phyloP scores from a whole-genome alignment of 2,888 invertebrate species.

The Enchytraeus crypticus region DNA sequence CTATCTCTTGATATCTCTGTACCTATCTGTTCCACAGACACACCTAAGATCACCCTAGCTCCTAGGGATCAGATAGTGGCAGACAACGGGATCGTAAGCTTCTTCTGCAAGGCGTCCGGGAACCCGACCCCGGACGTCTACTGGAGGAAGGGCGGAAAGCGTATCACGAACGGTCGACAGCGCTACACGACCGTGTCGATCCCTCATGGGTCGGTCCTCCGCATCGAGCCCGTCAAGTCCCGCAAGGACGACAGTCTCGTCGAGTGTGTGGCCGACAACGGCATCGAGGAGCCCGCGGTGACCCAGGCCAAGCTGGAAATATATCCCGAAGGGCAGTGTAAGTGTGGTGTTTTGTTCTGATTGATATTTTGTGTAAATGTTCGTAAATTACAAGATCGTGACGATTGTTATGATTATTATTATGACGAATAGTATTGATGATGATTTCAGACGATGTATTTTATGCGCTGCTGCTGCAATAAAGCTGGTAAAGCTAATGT shows the following conservation, averaged over 20 bases:
- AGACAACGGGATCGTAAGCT: conserved; percentile 82
- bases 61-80: conserved; percentile 86
- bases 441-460: no score
- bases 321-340: conserved; percentile 38
- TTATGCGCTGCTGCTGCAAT: no score
- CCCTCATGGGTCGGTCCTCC: conserved; percentile 57
- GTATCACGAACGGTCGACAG: conserved; percentile 58
- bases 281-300: conserved; percentile 85
- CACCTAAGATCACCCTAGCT: conserved; percentile 83
- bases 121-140: conserved; percentile 73
- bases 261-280: conserved; percentile 94
- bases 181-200: conserved; percentile 35
- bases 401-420: neutral
- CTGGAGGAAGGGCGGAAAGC: conserved; percentile 87
- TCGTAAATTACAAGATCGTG: neutral
- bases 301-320: conserved; percentile 81
- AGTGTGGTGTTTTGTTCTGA: neutral
- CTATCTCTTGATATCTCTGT: neutral
- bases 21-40: conserved; percentile 58
- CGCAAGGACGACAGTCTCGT: conserved; percentile 80
- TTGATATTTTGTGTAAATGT: neutral
- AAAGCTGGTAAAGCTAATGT: no score
- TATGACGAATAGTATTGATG: no score
- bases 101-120: conserved; percentile 80
- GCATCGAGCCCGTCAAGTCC: conserved; percentile 83